Base-by-base conservation (phyloP, 2,113 vertebrate species). In the Laticauda laticaudata region DNA sequence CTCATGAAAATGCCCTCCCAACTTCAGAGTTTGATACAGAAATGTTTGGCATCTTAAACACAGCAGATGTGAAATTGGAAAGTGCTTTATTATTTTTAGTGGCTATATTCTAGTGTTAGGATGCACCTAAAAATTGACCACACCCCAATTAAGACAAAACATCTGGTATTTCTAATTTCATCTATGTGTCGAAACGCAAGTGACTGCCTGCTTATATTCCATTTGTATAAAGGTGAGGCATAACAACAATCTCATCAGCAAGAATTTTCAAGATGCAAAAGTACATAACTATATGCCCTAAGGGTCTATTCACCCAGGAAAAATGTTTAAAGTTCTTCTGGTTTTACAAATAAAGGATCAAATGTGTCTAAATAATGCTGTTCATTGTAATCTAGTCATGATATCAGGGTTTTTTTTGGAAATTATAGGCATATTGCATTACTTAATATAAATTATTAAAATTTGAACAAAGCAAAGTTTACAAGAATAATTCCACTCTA, bases 381-480 rank as follows among this genome's bases (percentile, higher is more conserved):
- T 61, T 86, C 12, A 86, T 90, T 93, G 1, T 43, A 45, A 1
- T 61, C 21, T 43, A 61, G 4, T 29, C 0, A 48, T 4, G 53
- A n/a, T 14, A 51, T 90, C 86, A 92, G 8, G 4, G 5, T 45
- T 45, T 75, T 86, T 86, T 51, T 15, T 90, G 39, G 9, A 90
- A 2, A 3, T 20, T 57, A 51, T 8, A 89, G 14, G 48, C 1
- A 91, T 91, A 91, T 92, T 90, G 2, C 2, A 87, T 51, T 12
- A 87, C 1, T 23, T 93, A 26, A 85, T 64, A 93, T 64, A 92
- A 0, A 92, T 8, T 2, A 64, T 1, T 26, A 45, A 81, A 15
- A 8, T 90, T 4, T 90, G 93, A 39, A 10, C 92, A 94, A 90
- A 26, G 10, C 20, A 57, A 93, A 10, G 12, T 92, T 94, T 92